A percentile compares a stretch with the other conserved stretches of the same genome.
These are phyloP conservation scores for Genyomyrus donnyi DNA, from an alignment of 2,113 vertebrate genomes.

Conservation along the genomic window DNA sequence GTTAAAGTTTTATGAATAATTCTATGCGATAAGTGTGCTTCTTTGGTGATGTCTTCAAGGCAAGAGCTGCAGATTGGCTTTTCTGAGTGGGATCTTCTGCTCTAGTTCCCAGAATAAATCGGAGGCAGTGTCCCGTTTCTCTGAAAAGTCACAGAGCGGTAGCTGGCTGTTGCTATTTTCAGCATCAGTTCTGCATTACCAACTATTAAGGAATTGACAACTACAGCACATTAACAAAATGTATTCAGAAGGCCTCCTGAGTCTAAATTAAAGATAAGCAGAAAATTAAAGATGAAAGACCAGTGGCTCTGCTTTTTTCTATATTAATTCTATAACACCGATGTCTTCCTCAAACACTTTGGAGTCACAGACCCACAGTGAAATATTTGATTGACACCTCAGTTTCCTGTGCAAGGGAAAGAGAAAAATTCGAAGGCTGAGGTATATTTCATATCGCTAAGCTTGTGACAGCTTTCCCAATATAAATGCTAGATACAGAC, in stretches of 20 bases:
- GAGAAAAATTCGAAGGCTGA: neutral
- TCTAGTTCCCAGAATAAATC: constrained; percentile 13
- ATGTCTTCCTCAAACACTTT: neutral
- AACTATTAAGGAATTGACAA: neutral
- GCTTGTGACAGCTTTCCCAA: neutral
- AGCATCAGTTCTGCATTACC: neutral
- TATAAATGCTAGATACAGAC: neutral
- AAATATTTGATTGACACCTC: neutral
- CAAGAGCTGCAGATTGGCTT: neutral
- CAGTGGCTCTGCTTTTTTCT: neutral
- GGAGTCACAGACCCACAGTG: neutral
- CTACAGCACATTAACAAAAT: neutral
- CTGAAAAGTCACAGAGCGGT: neutral
- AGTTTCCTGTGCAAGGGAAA: neutral
- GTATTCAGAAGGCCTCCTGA: neutral
- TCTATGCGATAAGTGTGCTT: neutral
- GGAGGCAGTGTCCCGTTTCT: neutral
- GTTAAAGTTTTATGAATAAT: constrained; percentile 11
- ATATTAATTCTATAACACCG: neutral
- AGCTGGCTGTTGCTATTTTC: neutral
- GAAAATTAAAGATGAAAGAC: neutral
- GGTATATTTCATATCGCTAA: neutral
- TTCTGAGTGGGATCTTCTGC: neutral
- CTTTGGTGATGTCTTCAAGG: neutral
- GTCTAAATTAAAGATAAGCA: neutral